phyloP scores from a whole-genome alignment of 2,888 invertebrate genomes.

The Drosophila ezoana region DNA sequence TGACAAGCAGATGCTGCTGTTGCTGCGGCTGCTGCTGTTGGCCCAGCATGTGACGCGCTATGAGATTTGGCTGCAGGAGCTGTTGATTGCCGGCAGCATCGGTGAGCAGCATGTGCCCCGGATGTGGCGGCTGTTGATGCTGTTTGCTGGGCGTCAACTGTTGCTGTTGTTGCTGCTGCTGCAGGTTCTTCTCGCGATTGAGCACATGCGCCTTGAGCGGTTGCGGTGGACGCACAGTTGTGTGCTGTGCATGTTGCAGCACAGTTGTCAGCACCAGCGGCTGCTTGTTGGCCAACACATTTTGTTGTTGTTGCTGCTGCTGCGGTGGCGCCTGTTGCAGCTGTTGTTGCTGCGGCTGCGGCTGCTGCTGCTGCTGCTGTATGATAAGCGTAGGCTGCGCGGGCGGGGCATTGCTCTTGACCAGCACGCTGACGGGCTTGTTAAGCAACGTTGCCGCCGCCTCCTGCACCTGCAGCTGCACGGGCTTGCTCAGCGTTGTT shows the following conservation, averaged over 20 bases:
- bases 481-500: slow-evolving; percentile 69
- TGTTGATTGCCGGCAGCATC: slow-evolving; percentile 76
- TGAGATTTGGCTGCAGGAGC: slow-evolving; percentile 73
- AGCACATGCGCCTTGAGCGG: slow-evolving; percentile 88
- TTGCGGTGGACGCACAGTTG: slow-evolving; percentile 85
- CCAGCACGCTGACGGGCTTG: slow-evolving; percentile 82
- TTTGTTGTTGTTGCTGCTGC: slow-evolving; percentile 40
- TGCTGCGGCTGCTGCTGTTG: slow-evolving; percentile 63
- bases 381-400: slow-evolving; percentile 50
- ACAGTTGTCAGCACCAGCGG: slow-evolving; percentile 78
- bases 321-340: slow-evolving; percentile 49
- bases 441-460: slow-evolving; percentile 62
- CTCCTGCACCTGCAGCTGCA: slow-evolving; percentile 64
- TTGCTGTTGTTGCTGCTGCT: slow-evolving; percentile 70
- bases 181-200: slow-evolving; percentile 85
- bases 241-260: slow-evolving; percentile 84
- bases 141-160: slow-evolving; percentile 72
- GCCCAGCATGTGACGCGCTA: slow-evolving; percentile 65
- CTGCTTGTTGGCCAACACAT: slow-evolving; percentile 69
- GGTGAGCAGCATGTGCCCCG: slow-evolving; percentile 74
- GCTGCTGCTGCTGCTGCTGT: slow-evolving; percentile 56
- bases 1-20: slow-evolving; percentile 81
- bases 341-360: slow-evolving; percentile 52
- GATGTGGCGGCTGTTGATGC: slow-evolving; percentile 39
- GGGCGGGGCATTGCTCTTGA: slow-evolving; percentile 71